Conservation (phyloP, 2,888 invertebrate genomes). For the Clunio marinus region DNA sequence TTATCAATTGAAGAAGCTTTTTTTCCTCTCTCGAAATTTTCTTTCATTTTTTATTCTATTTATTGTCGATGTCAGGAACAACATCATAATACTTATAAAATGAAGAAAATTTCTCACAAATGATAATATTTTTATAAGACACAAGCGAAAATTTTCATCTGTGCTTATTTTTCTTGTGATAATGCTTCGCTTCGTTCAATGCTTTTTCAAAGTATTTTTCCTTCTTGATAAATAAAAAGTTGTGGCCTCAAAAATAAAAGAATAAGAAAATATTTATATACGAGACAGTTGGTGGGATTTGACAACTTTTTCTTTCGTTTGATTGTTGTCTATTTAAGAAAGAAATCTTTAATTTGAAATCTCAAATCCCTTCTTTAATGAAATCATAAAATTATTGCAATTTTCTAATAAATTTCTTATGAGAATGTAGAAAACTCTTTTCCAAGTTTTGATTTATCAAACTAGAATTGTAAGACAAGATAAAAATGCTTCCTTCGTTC, state of each 20-base stretch:
- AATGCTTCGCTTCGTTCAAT: not conserved
- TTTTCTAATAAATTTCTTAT: too few species aligned
- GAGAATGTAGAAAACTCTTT: not conserved
- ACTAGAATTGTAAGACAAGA: not conserved
- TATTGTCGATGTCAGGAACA: too few species aligned
- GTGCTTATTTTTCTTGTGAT: not conserved
- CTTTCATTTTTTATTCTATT: too few species aligned
- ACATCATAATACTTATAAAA: not conserved
- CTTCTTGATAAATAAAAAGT: not conserved
- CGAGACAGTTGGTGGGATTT: too few species aligned
- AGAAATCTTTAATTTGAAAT: too few species aligned
- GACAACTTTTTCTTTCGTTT: too few species aligned
- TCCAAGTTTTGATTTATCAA: slow-evolving; percentile 14
- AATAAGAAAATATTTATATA: not conserved
- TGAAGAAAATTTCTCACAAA: slow-evolving; percentile 8
- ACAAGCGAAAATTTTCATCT: slow-evolving; percentile 2
- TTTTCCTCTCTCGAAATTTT: not conserved
- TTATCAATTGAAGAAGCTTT: not conserved
- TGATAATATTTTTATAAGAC: slow-evolving; percentile 20
- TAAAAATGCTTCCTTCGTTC: slow-evolving; percentile 3
- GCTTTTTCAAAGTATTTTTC: not conserved
- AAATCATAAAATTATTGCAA: too few species aligned
- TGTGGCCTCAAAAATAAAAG: not conserved
- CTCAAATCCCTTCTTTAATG: too few species aligned
- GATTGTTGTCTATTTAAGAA: too few species aligned